Evolutionary conservation across 2,113 vertebrate genomes (phyloP), one percentile per base, ranked within the genome.

Genomic region (Tyto alba): DNA sequence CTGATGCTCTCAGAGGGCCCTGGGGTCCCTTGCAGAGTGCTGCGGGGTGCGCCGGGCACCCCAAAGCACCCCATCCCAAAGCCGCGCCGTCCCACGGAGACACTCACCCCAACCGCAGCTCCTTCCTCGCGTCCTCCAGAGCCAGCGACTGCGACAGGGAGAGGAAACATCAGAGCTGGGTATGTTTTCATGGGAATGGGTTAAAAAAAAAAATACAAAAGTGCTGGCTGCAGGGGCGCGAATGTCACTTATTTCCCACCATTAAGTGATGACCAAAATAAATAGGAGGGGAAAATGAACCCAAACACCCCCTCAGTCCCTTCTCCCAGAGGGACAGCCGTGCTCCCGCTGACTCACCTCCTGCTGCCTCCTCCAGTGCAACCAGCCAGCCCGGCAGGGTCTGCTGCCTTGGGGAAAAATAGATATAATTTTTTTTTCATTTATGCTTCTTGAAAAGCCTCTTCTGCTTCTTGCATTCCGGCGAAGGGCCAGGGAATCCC

Each of bases 271-370:
- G 97, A 96, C 84, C 95, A 88, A 95, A 94, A 94, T 93, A 96
- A 97, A 77, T 87, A 85, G 97, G 92, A 95, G 38, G 26, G 75
- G 38, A 43, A 74, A 43, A 96, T 93, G 88, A 93, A 79, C 4
- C 16, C 32, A 27, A 14, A 9, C 8, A 16, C 40, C 16, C 2
- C 43, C 29, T 80, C 7, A 12, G 45, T 20, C 94, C 84, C 86
- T 94, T 56, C 86, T 97, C 92, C 97, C 97, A 97, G 89, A 12
- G 68, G 97, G 94, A 98, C 88, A 55, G 93, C 96, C 78, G 59
- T 92, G 97, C 93, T 98, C 97, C 97, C 95, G 96, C 97, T 97
- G 98, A 98, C 97, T 98, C 98, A 98, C 95, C 93, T 91, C 73
- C 94, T 73, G 77, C 98, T 45, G 97, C 97, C 98, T 98, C 98